phyloP scores from a whole-genome alignment of 2,113 vertebrate genomes.

The Labeo catla region DNA sequence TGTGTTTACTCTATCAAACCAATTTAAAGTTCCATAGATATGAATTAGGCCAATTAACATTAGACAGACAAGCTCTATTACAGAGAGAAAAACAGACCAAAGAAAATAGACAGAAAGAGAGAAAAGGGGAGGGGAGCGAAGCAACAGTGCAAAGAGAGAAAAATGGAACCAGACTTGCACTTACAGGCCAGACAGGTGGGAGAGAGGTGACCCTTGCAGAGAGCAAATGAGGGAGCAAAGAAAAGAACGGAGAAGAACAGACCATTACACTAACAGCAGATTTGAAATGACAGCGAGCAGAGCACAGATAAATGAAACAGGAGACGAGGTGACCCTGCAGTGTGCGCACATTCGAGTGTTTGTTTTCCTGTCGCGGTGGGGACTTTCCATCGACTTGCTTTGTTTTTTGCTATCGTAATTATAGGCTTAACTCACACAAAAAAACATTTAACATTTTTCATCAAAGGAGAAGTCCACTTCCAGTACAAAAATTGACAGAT shows the following conservation, averaged over 20 bases:
- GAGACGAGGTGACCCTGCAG: slow-evolving; percentile 20
- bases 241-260: background rate
- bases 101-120: background rate
- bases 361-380: background rate
- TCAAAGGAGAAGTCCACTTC: too few relatives aligned
- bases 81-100: background rate
- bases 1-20: background rate
- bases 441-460: background rate
- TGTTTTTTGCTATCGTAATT: background rate
- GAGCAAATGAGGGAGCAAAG: slow-evolving; percentile 20
- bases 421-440: background rate
- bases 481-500: too few relatives aligned
- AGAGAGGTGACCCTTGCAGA: background rate
- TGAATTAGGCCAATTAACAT: background rate
- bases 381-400: background rate
- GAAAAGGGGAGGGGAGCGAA: background rate
- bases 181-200: slow-evolving; percentile 11
- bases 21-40: background rate
- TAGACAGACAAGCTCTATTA: background rate
- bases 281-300: slow-evolving; percentile 39
- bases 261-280: background rate
- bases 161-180: background rate
- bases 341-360: background rate
- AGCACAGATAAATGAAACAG: slow-evolving; percentile 32
- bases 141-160: background rate